Evolutionary conservation across 2,888 invertebrate species (phyloP).

Genomic region (Serrognathus titanus): DNA sequence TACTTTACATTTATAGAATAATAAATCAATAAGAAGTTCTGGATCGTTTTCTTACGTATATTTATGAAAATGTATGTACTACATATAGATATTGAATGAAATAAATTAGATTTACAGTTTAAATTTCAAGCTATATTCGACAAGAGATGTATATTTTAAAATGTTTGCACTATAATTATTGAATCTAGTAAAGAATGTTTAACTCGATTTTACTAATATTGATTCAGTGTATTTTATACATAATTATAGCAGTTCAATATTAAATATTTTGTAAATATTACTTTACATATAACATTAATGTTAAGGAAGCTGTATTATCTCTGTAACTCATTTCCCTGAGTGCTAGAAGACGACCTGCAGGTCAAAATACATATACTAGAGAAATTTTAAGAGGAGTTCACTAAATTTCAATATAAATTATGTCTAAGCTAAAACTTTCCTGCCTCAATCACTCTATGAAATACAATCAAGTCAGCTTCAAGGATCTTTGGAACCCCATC

Average conservation of each 20-base stretch:
- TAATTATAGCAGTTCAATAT: background rate
- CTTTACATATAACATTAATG: slow-evolving; percentile 19
- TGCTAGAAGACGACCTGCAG: too few relatives aligned
- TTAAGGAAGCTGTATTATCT: background rate
- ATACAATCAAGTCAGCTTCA: too few relatives aligned
- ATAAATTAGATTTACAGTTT: slow-evolving; percentile 5
- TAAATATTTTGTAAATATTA: slow-evolving; percentile 10
- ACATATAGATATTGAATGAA: slow-evolving; percentile 9
- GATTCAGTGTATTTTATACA: too few relatives aligned
- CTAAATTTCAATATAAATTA: too few relatives aligned
- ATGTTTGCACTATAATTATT: slow-evolving; percentile 1
- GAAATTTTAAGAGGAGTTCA: too few relatives aligned
- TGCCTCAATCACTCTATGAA: too few relatives aligned
- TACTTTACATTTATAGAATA: too few relatives aligned
- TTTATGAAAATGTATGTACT: slow-evolving; percentile 26
- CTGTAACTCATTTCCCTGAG: too few relatives aligned
- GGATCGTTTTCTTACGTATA: slow-evolving; percentile 28
- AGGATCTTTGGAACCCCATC: too few relatives aligned
- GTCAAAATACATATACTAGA: too few relatives aligned
- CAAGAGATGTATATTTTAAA: slow-evolving; percentile 15
- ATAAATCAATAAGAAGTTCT: slow-evolving; percentile 19
- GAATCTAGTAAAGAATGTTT: background rate
- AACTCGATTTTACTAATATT: too few relatives aligned
- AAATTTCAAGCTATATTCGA: slow-evolving; percentile 30
- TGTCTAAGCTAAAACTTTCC: too few relatives aligned